Evolutionary conservation across 30 jellyfish, hydroid and myxozoan genomes (phyloP).

Genomic region (Turritopsis rubra): DNA sequence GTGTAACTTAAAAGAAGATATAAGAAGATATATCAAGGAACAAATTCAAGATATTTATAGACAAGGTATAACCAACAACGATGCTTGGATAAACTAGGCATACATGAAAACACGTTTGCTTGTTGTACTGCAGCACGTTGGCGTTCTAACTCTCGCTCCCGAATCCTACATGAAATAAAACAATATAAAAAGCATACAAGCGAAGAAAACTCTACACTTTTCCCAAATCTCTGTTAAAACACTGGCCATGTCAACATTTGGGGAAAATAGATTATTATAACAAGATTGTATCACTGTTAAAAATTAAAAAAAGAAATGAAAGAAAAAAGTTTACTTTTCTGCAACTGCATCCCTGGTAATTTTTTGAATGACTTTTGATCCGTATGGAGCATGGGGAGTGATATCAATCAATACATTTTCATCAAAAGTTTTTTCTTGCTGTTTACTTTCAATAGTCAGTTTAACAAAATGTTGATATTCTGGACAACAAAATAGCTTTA

Average conservation of each 20-base stretch:
- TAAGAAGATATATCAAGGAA: not conserved
- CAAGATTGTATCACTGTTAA: not conserved
- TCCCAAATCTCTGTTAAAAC: no score
- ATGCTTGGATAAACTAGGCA: constrained; percentile 7
- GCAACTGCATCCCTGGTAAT: constrained; percentile 81
- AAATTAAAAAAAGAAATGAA: not conserved
- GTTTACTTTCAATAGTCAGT: constrained; percentile 11
- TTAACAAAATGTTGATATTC: constrained; percentile 51
- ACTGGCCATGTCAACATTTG: no score
- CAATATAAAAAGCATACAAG: not conserved
- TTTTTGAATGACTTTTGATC: constrained; percentile 64
- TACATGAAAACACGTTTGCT: constrained; percentile 70
- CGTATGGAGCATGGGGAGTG: constrained; percentile 75
- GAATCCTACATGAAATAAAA: constrained; percentile 24
- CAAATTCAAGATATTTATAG: not conserved
- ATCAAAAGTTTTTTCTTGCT: constrained; percentile 13
- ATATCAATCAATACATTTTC: constrained; percentile 48
- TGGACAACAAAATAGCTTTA: constrained; percentile 64
- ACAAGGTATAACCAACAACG: not conserved
- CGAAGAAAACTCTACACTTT: not conserved
- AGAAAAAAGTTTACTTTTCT: constrained; percentile 37
- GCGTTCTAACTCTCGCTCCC: constrained; percentile 79
- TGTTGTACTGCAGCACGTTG: constrained; percentile 79
- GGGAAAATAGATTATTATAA: no score
- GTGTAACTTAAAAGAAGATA: constrained; percentile 48